A percentile compares a stretch with the other conserved stretches of the same genome.
These are phyloP conservation scores for Acanthococcus lagerstroemiae DNA, from an alignment of 2,888 invertebrate genomes.

Conservation along the genomic window DNA sequence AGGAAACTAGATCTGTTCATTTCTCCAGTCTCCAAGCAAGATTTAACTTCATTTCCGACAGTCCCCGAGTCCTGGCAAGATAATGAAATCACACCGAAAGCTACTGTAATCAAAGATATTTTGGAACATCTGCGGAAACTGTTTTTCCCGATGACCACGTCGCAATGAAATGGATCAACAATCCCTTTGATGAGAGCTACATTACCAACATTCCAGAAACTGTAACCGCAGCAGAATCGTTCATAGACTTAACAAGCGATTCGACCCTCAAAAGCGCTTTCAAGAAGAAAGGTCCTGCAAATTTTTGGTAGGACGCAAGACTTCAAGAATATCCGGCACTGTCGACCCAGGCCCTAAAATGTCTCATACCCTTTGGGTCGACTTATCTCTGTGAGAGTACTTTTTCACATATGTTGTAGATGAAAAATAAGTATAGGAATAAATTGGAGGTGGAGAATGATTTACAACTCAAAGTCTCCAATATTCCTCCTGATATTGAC, in stretches of 20 bases:
- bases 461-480: slow-evolving; percentile 2
- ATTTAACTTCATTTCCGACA: slow-evolving; percentile 4
- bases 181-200: slow-evolving; percentile 3
- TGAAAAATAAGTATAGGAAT: slow-evolving; percentile 23
- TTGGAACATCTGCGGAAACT: slow-evolving; percentile 2
- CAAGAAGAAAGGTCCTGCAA: slow-evolving; percentile 15
- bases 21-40: slow-evolving; percentile 8
- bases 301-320: slow-evolving; percentile 21
- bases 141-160: slow-evolving; percentile 3
- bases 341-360: slow-evolving; percentile 14
- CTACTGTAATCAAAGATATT: slow-evolving; percentile 12
- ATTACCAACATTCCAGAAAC: slow-evolving; percentile 12
- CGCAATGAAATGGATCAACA: slow-evolving; percentile 10
- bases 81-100: slow-evolving; percentile 10
- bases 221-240: slow-evolving; percentile 19
- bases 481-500: slow-evolving; percentile 9
- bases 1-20: slow-evolving; percentile 19
- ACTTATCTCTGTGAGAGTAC: slow-evolving; percentile 28
- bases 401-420: slow-evolving; percentile 24
- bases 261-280: slow-evolving; percentile 19
- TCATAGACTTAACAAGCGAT: slow-evolving; percentile 24
- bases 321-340: slow-evolving; percentile 22
- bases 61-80: slow-evolving; percentile 2
- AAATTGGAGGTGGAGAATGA: slow-evolving; percentile 5
- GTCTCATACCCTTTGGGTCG: slow-evolving; percentile 21